A percentile compares a stretch with the other conserved stretches of the same genome.
These are phyloP conservation scores for Malurus splendens DNA, from an alignment of 2,797 vertebrate species.

Conservation along the genomic window DNA sequence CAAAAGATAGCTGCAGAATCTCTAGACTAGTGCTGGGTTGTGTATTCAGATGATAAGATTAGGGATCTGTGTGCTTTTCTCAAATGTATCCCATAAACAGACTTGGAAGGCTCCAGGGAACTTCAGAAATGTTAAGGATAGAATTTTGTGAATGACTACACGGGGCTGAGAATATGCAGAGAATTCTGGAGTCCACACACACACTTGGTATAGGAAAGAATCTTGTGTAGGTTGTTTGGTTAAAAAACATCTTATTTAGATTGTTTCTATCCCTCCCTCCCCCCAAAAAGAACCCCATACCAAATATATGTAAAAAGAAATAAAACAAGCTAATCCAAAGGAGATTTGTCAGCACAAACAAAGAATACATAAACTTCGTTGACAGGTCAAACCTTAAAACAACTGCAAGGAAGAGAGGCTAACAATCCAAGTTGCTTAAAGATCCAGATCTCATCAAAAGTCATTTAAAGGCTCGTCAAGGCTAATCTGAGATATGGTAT, in stretches of 20 bases:
- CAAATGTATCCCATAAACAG: background rate
- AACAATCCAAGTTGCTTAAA: background rate
- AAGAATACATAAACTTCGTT: background rate
- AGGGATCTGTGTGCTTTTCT: background rate
- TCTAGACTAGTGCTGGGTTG: background rate
- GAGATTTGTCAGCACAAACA: background rate
- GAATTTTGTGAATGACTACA: background rate
- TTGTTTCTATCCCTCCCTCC: accelerated
- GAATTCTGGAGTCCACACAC: background rate
- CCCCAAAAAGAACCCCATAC: background rate
- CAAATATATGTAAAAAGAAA: background rate
- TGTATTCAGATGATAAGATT: background rate
- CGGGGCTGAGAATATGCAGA: background rate
- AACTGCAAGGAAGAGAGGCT: background rate
- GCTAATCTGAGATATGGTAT: background rate
- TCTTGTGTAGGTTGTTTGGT: background rate
- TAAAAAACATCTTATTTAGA: background rate
- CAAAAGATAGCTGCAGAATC: background rate
- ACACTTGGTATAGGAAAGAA: background rate
- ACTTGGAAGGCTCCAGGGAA: background rate
- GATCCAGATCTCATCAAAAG: background rate
- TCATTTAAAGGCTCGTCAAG: background rate
- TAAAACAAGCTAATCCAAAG: background rate
- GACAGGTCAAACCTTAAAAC: background rate
- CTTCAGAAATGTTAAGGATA: background rate